These are phyloP conservation scores for Hozukius guyotensis DNA, from an alignment of 2,797 vertebrate genomes.

Conservation along the genomic window DNA sequence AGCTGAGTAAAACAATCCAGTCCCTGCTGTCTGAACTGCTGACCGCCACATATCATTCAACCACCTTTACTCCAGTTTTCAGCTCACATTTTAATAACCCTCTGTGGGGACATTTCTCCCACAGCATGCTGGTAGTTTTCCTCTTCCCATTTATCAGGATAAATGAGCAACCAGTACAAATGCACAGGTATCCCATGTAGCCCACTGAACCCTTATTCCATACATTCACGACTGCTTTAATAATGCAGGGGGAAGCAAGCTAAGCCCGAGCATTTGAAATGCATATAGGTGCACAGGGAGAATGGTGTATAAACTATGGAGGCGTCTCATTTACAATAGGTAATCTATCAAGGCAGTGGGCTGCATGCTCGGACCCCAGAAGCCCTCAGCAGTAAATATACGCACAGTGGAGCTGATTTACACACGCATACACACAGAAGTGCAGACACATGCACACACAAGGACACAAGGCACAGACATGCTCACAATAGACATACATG, in stretches of 20 bases:
- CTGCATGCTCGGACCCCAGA: conserved; percentile 46
- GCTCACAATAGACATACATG: conserved; percentile 31
- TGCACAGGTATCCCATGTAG: conserved; percentile 23
- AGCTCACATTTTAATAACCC: conserved; percentile 8
- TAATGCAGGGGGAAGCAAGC: conserved; percentile 43
- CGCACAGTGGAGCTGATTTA: conserved; percentile 54
- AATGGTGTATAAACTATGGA: conserved; percentile 58
- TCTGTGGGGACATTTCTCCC: conserved; percentile 12
- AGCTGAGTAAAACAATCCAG: background rate
- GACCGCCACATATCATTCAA: background rate
- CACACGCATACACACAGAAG: conserved; percentile 37
- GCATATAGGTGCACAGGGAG: conserved; percentile 43
- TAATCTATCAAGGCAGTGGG: conserved; percentile 70
- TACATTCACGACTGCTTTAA: conserved; percentile 43
- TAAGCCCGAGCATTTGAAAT: conserved; percentile 33
- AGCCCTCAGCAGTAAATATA: conserved; percentile 70
- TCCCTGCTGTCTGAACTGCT: background rate
- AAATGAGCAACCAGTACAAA: conserved; percentile 27
- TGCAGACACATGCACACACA: conserved; percentile 28
- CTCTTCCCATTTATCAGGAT: conserved; percentile 29
- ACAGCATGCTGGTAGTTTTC: conserved; percentile 11
- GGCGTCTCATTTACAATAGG: conserved; percentile 67
- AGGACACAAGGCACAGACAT: conserved; percentile 24
- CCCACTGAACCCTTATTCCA: conserved; percentile 19
- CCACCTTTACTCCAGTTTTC: background rate